Conservation (phyloP, 2,888 invertebrate species). For the Tridacna gigas region DNA sequence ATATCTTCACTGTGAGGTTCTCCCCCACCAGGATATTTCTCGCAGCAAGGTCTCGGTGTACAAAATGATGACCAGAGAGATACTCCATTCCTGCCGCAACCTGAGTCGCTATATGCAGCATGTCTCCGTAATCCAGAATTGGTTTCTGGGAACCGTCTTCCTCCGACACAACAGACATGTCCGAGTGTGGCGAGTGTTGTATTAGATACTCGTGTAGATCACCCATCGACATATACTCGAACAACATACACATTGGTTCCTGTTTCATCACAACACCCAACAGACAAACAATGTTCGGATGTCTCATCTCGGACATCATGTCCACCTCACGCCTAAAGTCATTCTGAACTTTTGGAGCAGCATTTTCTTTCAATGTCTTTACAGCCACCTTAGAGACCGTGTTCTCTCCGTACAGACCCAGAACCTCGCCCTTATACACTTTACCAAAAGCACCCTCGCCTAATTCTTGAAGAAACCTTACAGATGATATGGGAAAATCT, state of each 20-base stretch:
- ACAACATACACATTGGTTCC: constrained; percentile 97
- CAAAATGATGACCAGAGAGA: constrained; percentile 93
- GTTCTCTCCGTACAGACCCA: constrained; percentile 84
- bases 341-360: constrained; percentile 94
- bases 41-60: constrained; percentile 98
- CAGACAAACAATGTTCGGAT: constrained; percentile 97
- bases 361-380: constrained; percentile 97
- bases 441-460: constrained; percentile 94
- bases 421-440: constrained; percentile 97
- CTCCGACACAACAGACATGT: constrained; percentile 86
- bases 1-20: constrained; percentile 97
- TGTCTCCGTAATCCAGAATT: constrained; percentile 87
- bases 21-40: constrained; percentile 98
- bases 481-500: constrained; percentile 94
- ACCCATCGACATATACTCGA: constrained; percentile 98
- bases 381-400: constrained; percentile 92
- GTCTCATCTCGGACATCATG: constrained; percentile 96
- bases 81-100: constrained; percentile 86
- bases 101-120: constrained; percentile 93
- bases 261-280: constrained; percentile 95
- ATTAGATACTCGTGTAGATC: constrained; percentile 98
- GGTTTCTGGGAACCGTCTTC: constrained; percentile 88
- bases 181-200: constrained; percentile 92
- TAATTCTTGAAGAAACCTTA: constrained; percentile 82
- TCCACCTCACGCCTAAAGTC: constrained; percentile 98